Evolutionary conservation across 2,888 invertebrate species (phyloP).

Genomic region (Andrena minutula): DNA sequence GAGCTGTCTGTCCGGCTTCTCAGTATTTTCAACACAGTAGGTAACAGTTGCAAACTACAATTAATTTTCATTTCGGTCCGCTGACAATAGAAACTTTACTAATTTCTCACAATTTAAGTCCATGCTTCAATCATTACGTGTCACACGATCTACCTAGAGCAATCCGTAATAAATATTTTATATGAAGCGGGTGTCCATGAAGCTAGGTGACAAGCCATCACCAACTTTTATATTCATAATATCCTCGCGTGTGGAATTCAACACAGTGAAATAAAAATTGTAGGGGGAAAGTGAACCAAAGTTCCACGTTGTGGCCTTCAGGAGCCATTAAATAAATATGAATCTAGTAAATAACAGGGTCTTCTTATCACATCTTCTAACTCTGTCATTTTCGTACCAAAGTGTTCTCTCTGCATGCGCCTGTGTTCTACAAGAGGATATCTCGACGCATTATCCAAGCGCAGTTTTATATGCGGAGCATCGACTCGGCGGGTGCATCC

Average conservation of each 20-base stretch:
- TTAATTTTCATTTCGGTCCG: neutral
- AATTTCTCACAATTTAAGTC: neutral
- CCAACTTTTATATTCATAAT: too few species aligned
- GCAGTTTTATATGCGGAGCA: constrained; percentile 46
- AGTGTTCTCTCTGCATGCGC: neutral
- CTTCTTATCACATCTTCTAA: neutral
- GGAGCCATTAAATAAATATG: too few species aligned
- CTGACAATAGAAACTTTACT: neutral
- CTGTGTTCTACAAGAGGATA: constrained; percentile 14
- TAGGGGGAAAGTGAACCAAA: too few species aligned
- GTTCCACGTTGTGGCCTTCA: too few species aligned
- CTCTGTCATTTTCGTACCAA: neutral
- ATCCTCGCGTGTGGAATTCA: too few species aligned
- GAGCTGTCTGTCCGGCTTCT: neutral
- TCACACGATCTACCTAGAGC: neutral
- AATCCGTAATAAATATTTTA: too few species aligned
- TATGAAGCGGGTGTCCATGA: too few species aligned
- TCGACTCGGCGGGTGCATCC: constrained; percentile 28
- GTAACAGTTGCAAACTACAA: neutral
- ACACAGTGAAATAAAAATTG: too few species aligned
- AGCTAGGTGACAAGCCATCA: too few species aligned
- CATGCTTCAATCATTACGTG: neutral
- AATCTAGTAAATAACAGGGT: too few species aligned
- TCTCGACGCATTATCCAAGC: constrained; percentile 36
- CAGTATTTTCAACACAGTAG: neutral